Percentiles rank a stretch among this genome's conserved stretches.
Evolutionary conservation across 1,140 invertebrate genomes (phyloP).

Genomic region (Sarcophaga peregrina): DNA sequence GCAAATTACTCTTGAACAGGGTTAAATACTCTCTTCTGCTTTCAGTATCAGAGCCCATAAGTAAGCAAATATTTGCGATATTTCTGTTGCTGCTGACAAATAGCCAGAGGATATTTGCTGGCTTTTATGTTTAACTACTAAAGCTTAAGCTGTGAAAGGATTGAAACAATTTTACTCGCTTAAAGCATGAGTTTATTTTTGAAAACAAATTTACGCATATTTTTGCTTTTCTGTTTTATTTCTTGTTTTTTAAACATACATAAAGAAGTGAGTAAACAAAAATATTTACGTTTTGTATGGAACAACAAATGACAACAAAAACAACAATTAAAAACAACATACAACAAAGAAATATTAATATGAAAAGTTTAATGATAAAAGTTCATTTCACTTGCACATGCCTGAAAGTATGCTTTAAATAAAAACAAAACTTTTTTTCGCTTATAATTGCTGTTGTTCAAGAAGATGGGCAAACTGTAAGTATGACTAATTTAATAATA

Average conservation of each 20-base stretch:
- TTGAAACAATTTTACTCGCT: too few relatives aligned
- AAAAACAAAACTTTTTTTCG: not conserved
- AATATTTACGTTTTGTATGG: too few relatives aligned
- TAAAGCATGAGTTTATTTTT: too few relatives aligned
- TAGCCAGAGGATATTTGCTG: conserved; percentile 3
- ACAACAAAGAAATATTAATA: not conserved
- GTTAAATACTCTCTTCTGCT: not conserved
- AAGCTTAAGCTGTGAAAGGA: too few relatives aligned
- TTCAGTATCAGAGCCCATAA: not conserved
- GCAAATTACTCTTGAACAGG: conserved; percentile 7
- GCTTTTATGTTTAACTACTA: conserved; percentile 9
- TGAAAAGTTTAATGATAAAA: conserved; percentile 19
- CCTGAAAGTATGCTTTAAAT: conserved; percentile 6
- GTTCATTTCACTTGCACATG: not conserved
- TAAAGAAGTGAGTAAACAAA: too few relatives aligned
- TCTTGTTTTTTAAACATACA: too few relatives aligned
- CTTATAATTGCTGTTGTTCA: not conserved
- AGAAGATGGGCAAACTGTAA: not conserved
- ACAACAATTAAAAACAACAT: too few relatives aligned
- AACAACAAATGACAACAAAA: too few relatives aligned
- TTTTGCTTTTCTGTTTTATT: too few relatives aligned
- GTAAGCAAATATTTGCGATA: conserved; percentile 10
- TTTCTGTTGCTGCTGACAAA: not conserved
- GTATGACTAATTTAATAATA: too few relatives aligned
- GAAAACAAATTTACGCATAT: too few relatives aligned